Evolutionary conservation across 2,888 invertebrate species (phyloP).

Genomic region (Callyntrura sp.): DNA sequence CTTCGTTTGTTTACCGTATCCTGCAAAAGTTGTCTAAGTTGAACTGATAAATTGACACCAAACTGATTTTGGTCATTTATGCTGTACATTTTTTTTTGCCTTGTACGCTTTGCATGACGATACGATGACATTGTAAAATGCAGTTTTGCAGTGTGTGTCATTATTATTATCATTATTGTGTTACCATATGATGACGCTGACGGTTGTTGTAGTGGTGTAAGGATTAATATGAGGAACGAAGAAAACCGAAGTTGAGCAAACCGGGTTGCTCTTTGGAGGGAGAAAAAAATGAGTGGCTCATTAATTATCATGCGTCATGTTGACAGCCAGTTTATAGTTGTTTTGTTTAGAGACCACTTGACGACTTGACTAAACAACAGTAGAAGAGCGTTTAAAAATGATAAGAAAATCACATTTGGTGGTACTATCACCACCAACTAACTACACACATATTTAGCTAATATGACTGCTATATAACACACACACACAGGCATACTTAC

Average conservation of each 20-base stretch:
- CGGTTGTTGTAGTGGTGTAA: background rate
- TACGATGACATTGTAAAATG: background rate
- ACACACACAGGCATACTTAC: background rate
- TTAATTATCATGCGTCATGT: constrained; percentile 77
- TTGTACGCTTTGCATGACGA: background rate
- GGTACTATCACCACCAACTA: constrained; percentile 18
- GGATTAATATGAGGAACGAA: constrained; percentile 61
- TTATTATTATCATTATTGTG: background rate
- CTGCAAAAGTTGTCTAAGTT: background rate
- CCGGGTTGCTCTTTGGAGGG: constrained; percentile 65
- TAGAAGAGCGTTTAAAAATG: background rate
- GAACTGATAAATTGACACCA: constrained; percentile 48
- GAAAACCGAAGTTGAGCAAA: constrained; percentile 53
- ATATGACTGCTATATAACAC: background rate
- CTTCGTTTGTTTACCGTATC: too few relatives aligned
- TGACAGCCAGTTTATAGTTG: constrained; percentile 78
- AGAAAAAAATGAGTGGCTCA: constrained; percentile 67
- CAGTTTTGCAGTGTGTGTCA: constrained; percentile 34
- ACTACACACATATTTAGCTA: background rate
- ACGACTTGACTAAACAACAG: constrained; percentile 59
- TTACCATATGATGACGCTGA: background rate
- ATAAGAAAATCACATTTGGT: constrained; percentile 30
- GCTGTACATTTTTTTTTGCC: background rate
- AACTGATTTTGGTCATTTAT: constrained; percentile 43
- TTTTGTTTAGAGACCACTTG: constrained; percentile 67